Base-by-base conservation (phyloP, 2,888 invertebrate genomes). In the Oscheius sp. region DNA sequence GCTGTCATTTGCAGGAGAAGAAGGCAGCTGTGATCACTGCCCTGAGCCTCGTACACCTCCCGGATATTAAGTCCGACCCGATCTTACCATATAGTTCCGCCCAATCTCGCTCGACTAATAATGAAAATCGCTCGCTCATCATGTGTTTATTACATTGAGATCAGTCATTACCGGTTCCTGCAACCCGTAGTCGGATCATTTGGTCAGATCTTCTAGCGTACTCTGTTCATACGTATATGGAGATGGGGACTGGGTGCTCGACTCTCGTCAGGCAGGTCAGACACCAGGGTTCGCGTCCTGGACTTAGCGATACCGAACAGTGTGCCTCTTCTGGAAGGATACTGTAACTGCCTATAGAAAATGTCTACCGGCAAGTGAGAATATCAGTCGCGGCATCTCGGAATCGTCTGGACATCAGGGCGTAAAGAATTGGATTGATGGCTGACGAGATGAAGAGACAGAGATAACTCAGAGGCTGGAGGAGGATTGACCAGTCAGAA, bases 21-120 rank as follows among this genome's bases (percentile, higher is more conserved):
- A 88, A 77, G 88, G 88, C 59, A 79, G 81, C 35, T 88, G 88
- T 85, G 88, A 87, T 66, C 88, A 88, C 77, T 88, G 88, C 78
- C 88, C 88, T 65, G 85, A 84, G 77, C 87, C 87, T 51, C 80
- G 87, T 58, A 87, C 87, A 53, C 86, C 87, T 73, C 87, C 87
- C 62, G 87, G 87, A 59, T 87, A 87, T 74, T 72, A 70, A 63
- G 62, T 42, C 13, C 32, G 53, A 68, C 2, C 9, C 11, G 32
- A 51, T 21, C n/a, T 13, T 13, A 7, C 33, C 37, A 21, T 21
- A 21, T 68, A 68, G 68, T 33, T 21, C 29, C 55, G 68, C 68
- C 68, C 68, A 42, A 63, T 63, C 68, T 68, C 37, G 68, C 55
- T 68, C 71, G 60, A 71, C 60, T 60, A 71, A 71, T 60, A 71